phyloP scores from a whole-genome alignment of 2,113 vertebrate genomes.

The Hippocampus zosterae region DNA sequence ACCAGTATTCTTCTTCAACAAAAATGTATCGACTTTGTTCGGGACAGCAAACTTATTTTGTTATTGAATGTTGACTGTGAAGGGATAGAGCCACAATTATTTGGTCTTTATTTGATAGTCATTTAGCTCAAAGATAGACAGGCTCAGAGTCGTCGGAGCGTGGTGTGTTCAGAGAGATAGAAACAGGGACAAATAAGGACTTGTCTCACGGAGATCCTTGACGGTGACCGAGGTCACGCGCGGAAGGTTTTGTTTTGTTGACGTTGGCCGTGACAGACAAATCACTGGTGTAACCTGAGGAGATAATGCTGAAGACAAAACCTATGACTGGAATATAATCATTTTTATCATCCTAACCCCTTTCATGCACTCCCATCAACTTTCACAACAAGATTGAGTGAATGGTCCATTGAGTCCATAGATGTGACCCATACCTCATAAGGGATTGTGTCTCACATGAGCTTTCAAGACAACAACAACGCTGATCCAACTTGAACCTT shows the following conservation, averaged over 20 bases:
- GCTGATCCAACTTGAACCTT: neutral
- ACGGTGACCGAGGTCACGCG: constrained; percentile 31
- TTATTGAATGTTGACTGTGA: constrained; percentile 20
- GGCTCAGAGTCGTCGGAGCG: neutral
- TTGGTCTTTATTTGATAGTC: neutral
- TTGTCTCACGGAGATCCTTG: constrained; percentile 32
- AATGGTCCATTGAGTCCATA: neutral
- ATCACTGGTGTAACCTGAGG: constrained; percentile 23
- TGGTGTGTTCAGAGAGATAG: constrained; percentile 6
- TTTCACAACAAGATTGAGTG: constrained; percentile 9
- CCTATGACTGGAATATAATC: constrained; percentile 20
- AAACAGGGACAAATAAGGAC: constrained; percentile 55
- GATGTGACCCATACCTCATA: constrained; percentile 26
- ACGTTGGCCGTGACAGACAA: constrained; percentile 37
- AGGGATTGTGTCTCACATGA: constrained; percentile 12
- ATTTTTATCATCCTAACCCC: constrained; percentile 22
- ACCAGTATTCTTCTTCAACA: neutral
- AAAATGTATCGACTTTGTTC: constrained; percentile 28
- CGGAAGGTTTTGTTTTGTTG: constrained; percentile 46
- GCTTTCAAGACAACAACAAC: neutral
- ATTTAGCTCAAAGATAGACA: constrained; percentile 2
- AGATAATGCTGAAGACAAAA: constrained; percentile 30
- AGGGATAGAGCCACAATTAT: neutral
- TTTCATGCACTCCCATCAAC: constrained; percentile 29
- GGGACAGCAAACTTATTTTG: constrained; percentile 40